A percentile compares a stretch with the other conserved stretches of the same genome.
phyloP scores from a whole-genome alignment of 2,888 invertebrate species.

The Phragmatobia fuliginosa region DNA sequence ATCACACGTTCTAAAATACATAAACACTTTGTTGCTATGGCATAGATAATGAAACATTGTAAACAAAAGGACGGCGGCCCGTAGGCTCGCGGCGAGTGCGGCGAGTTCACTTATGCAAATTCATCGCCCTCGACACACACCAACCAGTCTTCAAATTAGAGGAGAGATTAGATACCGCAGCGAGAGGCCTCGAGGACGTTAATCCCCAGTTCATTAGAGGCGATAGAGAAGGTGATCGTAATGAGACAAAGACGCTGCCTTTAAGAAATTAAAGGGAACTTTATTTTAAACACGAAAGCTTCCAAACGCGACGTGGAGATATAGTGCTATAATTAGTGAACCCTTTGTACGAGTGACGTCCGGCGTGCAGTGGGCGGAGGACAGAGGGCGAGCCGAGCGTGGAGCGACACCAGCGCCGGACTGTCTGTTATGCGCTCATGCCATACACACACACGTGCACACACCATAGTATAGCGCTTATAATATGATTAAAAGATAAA shows the following conservation, averaged over 20 bases:
- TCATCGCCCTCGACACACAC: conserved; percentile 48
- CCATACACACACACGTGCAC: conserved; percentile 4
- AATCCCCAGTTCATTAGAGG: conserved; percentile 54
- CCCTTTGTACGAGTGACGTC: conserved; percentile 15
- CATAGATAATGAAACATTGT: background rate
- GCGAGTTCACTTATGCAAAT: conserved; percentile 58
- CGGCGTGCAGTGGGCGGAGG: conserved; percentile 9
- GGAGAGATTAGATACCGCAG: conserved; percentile 51
- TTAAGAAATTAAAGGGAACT: conserved; percentile 14
- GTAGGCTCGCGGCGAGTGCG: background rate
- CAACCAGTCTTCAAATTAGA: conserved; percentile 60
- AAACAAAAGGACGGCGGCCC: background rate
- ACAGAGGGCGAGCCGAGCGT: conserved; percentile 15
- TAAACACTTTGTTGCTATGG: background rate
- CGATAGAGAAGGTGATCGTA: conserved; percentile 21
- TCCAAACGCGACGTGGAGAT: background rate
- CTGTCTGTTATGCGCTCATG: conserved; percentile 30
- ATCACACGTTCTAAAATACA: background rate
- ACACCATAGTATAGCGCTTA: background rate
- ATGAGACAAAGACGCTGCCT: conserved; percentile 7
- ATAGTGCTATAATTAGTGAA: conserved; percentile 20
- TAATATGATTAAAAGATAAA: too few species aligned
- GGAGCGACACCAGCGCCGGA: conserved; percentile 43
- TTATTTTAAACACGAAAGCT: conserved; percentile 23
- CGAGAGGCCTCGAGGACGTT: conserved; percentile 50